Base-by-base conservation (phyloP, 92 coral and sea anemone genomes). In the Chrysogorgia sp. region DNA sequence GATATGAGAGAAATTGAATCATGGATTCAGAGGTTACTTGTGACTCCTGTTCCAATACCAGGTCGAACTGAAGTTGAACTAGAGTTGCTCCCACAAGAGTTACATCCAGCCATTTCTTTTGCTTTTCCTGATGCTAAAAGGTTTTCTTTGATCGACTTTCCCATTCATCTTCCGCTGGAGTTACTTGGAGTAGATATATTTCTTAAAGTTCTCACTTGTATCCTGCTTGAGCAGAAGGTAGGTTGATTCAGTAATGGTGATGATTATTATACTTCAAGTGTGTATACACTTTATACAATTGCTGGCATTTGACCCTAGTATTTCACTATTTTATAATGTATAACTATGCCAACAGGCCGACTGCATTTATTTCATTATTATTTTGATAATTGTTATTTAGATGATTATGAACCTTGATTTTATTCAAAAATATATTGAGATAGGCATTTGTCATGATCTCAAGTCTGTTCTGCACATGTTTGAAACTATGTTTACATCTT, bases 201-300 rank as follows among this genome's bases (percentile, higher is more conserved):
- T 82, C 81, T 96, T 48, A 96, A 96, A 74, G 99, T 96, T 40
- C 79, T 96, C 31, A 96, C 97, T 4, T 96, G 99, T 40, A 96
- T 96, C 81, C 85, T 96, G 19, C 78, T 96, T 58, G 99, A 96
- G 47, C 99, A 96, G 75, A 96, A 96, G 99, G 98, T 94, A 77
- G 45, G 58, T 49, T 29, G 40, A 35, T 56, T 40, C 37, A 58
- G 13, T 20, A 25, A 55, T 53, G 58, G 37, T 80, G 60, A 22
- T 65, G 28, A 33, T 32, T 40, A 30, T 60, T 59, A 31, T 13
- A 76, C n/a, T 29, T 41, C 20, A 1, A 8, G 50, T 8, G 50
- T 43, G 50, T 43, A 43, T 43, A 17, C 17, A 43, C 50, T 8
- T 8, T 43, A 43, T 17, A 43, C 50, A 43, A 17, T 43, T 43